phyloP scores from a whole-genome alignment of 2,113 vertebrate species.

The Cyanoderma ruficeps region DNA sequence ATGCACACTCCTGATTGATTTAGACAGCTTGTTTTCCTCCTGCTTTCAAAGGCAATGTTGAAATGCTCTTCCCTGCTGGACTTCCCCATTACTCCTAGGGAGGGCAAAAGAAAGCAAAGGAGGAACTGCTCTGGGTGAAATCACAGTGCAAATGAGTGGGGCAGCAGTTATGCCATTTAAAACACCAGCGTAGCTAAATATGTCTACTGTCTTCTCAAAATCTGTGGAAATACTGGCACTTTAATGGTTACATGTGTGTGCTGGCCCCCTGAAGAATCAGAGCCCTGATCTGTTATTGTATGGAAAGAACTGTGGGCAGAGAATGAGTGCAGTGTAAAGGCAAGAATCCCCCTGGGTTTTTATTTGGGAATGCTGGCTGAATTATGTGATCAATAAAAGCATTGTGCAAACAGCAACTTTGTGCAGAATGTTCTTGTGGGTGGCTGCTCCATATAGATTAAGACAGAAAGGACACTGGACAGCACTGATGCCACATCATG shows the following conservation, averaged over 20 bases:
- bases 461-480: not conserved
- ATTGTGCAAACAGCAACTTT: not conserved
- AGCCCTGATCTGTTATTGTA: not conserved
- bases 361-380: not conserved
- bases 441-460: not conserved
- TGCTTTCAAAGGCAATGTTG: not conserved
- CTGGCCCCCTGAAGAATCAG: not conserved
- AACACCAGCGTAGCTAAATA: not conserved
- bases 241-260: not conserved
- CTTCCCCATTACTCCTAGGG: not conserved
- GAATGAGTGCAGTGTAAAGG: not conserved
- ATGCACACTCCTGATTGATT: slow-evolving; percentile 46
- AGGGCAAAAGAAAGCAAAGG: not conserved
- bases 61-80: slow-evolving; percentile 14
- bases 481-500: not conserved
- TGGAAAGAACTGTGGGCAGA: not conserved
- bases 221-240: not conserved
- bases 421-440: not conserved
- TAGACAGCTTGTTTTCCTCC: slow-evolving; percentile 46
- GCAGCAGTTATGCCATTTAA: not conserved
- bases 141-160: not conserved
- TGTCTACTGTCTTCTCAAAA: not conserved
- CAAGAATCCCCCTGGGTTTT: not conserved
- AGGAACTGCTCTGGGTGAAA: not conserved
- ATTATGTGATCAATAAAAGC: not conserved